Conservation (phyloP, 2,113 vertebrate species). For the Lophius piscatorius region DNA sequence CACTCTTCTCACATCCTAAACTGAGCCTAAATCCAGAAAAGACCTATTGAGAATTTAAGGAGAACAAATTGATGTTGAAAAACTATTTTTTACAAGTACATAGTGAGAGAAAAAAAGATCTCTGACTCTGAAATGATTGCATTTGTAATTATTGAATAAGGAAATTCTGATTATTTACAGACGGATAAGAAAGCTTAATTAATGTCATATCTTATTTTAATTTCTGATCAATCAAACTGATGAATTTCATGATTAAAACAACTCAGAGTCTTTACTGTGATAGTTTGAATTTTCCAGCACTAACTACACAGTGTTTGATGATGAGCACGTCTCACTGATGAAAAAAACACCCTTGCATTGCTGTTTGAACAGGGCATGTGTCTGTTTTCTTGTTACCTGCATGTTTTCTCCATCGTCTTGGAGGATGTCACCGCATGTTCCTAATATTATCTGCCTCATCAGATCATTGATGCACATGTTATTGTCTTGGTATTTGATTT, state of each 20-base stretch:
- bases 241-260: background rate
- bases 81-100: no score
- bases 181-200: no score
- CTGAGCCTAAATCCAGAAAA: background rate
- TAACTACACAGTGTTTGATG: background rate
- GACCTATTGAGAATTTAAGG: background rate
- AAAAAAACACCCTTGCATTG: background rate
- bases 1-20: no score
- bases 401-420: conserved; percentile 43
- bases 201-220: no score
- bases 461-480: conserved; percentile 38
- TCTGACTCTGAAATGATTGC: no score
- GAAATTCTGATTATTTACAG: no score
- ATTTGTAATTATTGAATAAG: no score
- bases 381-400: conserved; percentile 49
- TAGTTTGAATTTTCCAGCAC: background rate
- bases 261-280: no score
- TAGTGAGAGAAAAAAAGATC: no score
- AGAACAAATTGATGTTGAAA: no score
- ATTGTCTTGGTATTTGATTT: conserved; percentile 43
- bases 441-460: conserved; percentile 25
- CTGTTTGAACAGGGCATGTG: conserved; percentile 17
- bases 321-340: background rate
- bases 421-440: conserved; percentile 53
- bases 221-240: background rate